phyloP scores from a whole-genome alignment of 2,113 vertebrate species.

The Coptodon rendalli region DNA sequence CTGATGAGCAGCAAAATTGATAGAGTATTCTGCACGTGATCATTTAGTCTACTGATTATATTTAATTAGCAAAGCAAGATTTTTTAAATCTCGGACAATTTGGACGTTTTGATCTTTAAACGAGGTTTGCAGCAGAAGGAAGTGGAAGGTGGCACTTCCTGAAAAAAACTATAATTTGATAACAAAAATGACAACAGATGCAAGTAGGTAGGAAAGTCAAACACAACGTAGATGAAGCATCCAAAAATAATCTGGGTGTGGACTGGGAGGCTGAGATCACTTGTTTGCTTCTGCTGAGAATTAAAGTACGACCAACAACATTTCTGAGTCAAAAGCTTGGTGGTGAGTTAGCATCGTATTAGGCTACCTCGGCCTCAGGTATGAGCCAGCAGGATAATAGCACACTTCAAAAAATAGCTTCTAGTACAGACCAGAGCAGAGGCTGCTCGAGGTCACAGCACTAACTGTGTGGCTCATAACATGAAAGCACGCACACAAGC shows the following conservation, averaged over 20 bases:
- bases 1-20: not conserved
- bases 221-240: not conserved
- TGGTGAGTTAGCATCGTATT: not conserved
- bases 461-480: not conserved
- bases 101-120: not conserved
- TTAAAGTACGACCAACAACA: not conserved
- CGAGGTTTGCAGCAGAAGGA: not conserved
- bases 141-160: not conserved
- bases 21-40: not conserved
- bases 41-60: not conserved
- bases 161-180: not conserved
- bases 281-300: conserved; percentile 5
- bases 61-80: not conserved
- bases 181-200: not conserved
- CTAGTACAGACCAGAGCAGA: not conserved
- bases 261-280: conserved; percentile 5
- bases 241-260: not conserved
- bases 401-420: not conserved
- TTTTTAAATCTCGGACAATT: not conserved
- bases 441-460: not conserved
- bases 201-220: not conserved
- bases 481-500: not conserved
- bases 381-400: conserved; percentile 9
- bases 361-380: not conserved
- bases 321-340: conserved; percentile 3